Conservation (phyloP, 2,888 invertebrate genomes). For the Mimas tiliae region DNA sequence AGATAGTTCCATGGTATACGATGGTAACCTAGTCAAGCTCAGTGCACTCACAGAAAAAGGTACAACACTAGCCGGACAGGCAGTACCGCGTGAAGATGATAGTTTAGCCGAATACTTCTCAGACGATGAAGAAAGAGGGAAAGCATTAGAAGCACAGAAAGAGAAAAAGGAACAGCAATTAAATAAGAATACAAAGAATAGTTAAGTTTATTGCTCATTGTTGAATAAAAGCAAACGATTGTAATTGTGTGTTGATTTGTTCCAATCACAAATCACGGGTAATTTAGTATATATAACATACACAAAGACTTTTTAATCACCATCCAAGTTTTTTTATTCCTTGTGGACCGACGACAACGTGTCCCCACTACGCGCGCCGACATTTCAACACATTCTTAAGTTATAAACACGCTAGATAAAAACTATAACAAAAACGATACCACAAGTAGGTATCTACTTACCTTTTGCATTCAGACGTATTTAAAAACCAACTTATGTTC, state of each 20-base stretch:
- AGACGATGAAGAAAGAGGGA: constrained; percentile 80
- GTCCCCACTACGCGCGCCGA: no score
- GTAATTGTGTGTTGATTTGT: constrained; percentile 21
- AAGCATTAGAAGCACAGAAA: constrained; percentile 66
- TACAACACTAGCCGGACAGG: constrained; percentile 64
- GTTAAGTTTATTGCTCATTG: constrained; percentile 55
- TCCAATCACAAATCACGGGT: not conserved
- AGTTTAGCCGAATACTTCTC: constrained; percentile 78
- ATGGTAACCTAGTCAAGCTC: constrained; percentile 67
- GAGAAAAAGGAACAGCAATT: constrained; percentile 65
- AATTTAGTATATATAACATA: not conserved
- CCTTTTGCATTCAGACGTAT: no score
- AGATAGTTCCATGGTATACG: constrained; percentile 45
- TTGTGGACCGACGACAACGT: no score
- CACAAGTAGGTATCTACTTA: no score
- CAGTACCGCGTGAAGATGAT: constrained; percentile 60
- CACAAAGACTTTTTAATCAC: no score
- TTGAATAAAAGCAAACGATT: constrained; percentile 35
- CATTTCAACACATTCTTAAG: no score
- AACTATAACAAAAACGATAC: no score
- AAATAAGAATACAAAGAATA: constrained; percentile 65
- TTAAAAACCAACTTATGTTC: no score
- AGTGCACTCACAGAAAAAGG: constrained; percentile 65
- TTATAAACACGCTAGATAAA: no score
- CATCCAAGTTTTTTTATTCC: no score